Evolutionary conservation across 2,797 vertebrate genomes (phyloP), one percentile per base, ranked within the genome.

Genomic region (Pipistrellus pipistrellus): DNA sequence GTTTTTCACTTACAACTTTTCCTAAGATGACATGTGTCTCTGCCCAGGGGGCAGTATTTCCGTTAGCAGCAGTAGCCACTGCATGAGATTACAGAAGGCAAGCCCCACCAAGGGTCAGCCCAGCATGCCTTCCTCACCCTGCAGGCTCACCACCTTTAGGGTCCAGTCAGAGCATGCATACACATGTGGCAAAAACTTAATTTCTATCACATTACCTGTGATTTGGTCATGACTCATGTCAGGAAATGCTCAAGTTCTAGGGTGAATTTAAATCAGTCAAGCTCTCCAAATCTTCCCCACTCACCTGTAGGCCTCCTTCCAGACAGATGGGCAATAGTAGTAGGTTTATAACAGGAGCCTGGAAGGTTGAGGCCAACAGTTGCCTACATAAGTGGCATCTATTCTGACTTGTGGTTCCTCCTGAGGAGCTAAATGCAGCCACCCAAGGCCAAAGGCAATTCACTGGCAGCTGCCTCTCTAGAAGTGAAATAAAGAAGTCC

Each of bases 221-320:
- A 78, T n/a, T 83, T 72, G 55, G 14, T 30, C 4, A 32, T 41
- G 46, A 38, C 14, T 48, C 18, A 20, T 21, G 5, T 72, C 12
- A 75, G 68, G 23, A 57, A 95, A 92, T 72, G 4, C 5, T 77
- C 48, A 77, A 64, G 30, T 89, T 84, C 11, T 25, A 91, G 35
- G 64, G 68, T 81, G 68, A 93, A 78, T 84, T 44, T 62, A 71
- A 81, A 71, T 51, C 15, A 68, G 17, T 10, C 12, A 91, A 76
- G n/a, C 8, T 57, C 59, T 17, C 11, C 32, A 44, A 57, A 85
- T 80, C 48, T 62, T 91, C 8, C 51, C 75, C 25, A 41, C 10
- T 44, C 4, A 38, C 8, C 12, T 32, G 3, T 2, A 44, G 46
- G 8, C 18, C 27, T 68, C 48, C 76, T 94, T 73, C 64, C 30